Evolutionary conservation across 2,888 invertebrate genomes (phyloP), one percentile per base, ranked within the genome.

Genomic region (Ophion costatus): DNA sequence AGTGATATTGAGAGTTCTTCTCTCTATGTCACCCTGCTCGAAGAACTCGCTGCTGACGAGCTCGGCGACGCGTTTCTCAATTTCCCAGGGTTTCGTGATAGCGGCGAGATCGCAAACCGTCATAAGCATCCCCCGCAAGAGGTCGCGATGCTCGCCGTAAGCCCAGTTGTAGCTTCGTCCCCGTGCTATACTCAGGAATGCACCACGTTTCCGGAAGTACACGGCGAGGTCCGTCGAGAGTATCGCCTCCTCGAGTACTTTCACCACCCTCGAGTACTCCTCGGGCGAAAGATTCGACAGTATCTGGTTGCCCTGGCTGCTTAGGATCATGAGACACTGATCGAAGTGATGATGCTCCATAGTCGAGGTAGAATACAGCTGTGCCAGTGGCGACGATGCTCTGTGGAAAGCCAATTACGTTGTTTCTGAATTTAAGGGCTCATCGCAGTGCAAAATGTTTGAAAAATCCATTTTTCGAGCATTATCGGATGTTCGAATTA

Each of bases 281-380:
- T 98, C 98, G 0, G 98, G 97, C 14, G 98, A 97, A 57, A 98
- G 95, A 93, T 98, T 97, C 87, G 97, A 95, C 90, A 98, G 95
- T 88, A 98, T 97, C 94, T 99, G 98, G 94, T 98, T 98, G 38
- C 98, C 98, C 91, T 98, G 98, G 88, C 98, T 98, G 94, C 98
- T 98, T 80, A 98, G 95, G 91, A 99, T 98, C 98, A 98, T 98
- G 88, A 99, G 95, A 91, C 98, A 98, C 94, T 98, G 98, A 94
- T 99, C 98, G 94, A 98, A 99, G 94, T 99, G 99, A 94, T 99
- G 98, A 92, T 98, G 98, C 93, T 99, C 98, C 98, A 99, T 98
- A 59, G 98, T 98, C 0, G 98, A 98, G 0, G 98, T 98, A 9
- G 98, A 98, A 94, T 98, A 98, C 80, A 98, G 94, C 94, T 98